Percentiles rank a stretch among this genome's conserved stretches.
Conservation (phyloP, 2,888 invertebrate species). For the Megaustenia siamemsis region DNA sequence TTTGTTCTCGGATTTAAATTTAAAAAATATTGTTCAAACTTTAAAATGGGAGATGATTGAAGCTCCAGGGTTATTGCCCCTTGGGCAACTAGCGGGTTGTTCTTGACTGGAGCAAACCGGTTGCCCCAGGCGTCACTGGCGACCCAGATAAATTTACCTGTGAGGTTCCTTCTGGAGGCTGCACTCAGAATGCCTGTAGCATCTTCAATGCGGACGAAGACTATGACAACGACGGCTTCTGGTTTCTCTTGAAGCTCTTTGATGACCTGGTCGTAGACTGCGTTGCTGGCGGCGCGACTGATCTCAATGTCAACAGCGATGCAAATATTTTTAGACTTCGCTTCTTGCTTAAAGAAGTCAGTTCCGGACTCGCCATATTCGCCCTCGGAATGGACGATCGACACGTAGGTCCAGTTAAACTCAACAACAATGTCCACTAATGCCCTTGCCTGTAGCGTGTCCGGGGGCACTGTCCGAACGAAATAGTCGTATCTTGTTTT, state of each 20-base stretch:
- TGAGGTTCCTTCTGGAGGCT: constrained; percentile 82
- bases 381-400: constrained; percentile 86
- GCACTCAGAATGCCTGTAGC: constrained; percentile 85
- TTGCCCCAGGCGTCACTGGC: constrained; percentile 87
- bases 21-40: constrained; percentile 86
- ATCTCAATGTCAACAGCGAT: constrained; percentile 87
- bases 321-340: constrained; percentile 86
- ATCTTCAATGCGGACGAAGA: constrained; percentile 88
- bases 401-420: constrained; percentile 88
- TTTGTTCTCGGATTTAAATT: constrained; percentile 85
- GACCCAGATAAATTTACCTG: constrained; percentile 83
- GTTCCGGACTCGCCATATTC: constrained; percentile 89
- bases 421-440: constrained; percentile 86
- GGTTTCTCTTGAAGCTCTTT: constrained; percentile 82
- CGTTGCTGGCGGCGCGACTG: constrained; percentile 83
- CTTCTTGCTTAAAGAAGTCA: constrained; percentile 86
- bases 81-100: constrained; percentile 85
- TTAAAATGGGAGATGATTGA: constrained; percentile 84
- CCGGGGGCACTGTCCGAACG: constrained; percentile 83
- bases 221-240: constrained; percentile 84
- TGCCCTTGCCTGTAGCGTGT: constrained; percentile 84
- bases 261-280: constrained; percentile 84
- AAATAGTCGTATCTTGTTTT: constrained; percentile 87
- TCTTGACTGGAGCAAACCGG: constrained; percentile 85
- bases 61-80: constrained; percentile 88